Conservation (phyloP, 2,797 vertebrate species). For the Kryptolebias ocellatus region DNA sequence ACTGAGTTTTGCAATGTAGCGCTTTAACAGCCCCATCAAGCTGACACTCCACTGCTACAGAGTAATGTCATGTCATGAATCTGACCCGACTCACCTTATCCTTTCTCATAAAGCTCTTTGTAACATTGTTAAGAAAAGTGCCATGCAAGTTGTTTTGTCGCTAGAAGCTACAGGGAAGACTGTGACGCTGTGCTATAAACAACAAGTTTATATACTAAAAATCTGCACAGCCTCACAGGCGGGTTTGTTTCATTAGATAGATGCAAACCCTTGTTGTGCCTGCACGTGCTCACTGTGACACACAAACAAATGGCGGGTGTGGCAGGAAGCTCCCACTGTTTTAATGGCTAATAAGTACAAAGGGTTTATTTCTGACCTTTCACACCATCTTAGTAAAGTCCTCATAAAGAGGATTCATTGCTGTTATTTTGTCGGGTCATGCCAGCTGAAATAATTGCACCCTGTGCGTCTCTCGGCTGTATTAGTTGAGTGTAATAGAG, state of each 20-base stretch:
- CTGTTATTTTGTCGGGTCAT: slow-evolving; percentile 65
- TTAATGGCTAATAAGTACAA: slow-evolving; percentile 70
- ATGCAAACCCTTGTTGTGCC: slow-evolving; percentile 33
- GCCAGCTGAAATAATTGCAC: slow-evolving; percentile 63
- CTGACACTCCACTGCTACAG: slow-evolving; percentile 1
- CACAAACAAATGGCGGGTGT: slow-evolving; percentile 16
- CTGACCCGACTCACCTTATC: neutral
- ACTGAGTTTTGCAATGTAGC: neutral
- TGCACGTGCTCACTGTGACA: slow-evolving; percentile 3
- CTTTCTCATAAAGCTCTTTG: neutral
- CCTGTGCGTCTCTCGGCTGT: slow-evolving; percentile 62
- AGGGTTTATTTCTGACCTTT: slow-evolving; percentile 65
- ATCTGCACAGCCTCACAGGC: slow-evolving; percentile 7
- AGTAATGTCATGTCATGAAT: slow-evolving; percentile 4
- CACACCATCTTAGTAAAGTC: slow-evolving; percentile 53
- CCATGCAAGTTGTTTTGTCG: neutral
- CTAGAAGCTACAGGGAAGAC: slow-evolving; percentile 9
- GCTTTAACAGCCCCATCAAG: slow-evolving; percentile 7
- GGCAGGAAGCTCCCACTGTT: slow-evolving; percentile 36
- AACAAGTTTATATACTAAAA: slow-evolving; percentile 22
- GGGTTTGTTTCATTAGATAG: slow-evolving; percentile 16
- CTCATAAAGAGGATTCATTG: slow-evolving; percentile 75
- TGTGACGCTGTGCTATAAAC: slow-evolving; percentile 17
- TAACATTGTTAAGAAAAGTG: neutral
- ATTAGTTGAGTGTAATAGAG: slow-evolving; percentile 76